Percentiles rank a stretch among this genome's conserved stretches.
Evolutionary conservation across 1,140 invertebrate genomes (phyloP).

Genomic region (Babylonia areolata): DNA sequence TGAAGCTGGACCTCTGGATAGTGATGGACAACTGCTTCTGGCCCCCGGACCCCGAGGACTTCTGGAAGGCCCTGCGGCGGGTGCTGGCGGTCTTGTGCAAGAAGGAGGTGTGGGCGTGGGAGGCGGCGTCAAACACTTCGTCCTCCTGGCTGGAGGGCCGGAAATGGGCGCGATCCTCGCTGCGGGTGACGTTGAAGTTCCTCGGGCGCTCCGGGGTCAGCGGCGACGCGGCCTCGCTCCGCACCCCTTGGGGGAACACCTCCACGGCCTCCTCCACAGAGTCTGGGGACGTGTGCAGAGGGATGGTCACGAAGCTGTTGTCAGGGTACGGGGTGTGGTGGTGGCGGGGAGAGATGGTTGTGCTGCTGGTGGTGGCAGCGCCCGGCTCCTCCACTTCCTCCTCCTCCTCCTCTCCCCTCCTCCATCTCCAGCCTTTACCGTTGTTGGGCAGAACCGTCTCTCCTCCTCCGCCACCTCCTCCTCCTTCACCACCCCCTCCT

Average conservation of each 20-base stretch:
- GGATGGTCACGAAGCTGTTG: not conserved
- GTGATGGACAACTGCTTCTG: not conserved
- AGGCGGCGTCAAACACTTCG: not conserved
- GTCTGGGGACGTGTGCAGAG: not conserved
- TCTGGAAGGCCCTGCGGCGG: constrained; percentile 5
- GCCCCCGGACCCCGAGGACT: not conserved
- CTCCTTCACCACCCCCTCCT: not conserved
- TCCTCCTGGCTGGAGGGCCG: not conserved
- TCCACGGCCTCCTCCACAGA: not conserved
- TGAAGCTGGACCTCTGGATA: not conserved
- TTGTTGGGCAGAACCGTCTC: not conserved
- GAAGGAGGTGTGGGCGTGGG: not conserved
- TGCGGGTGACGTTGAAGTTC: not conserved
- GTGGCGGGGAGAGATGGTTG: too few relatives aligned
- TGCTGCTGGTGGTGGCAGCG: not conserved
- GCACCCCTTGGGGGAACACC: not conserved
- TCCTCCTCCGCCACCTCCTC: not conserved
- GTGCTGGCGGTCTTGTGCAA: constrained; percentile 9
- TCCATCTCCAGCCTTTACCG: too few relatives aligned
- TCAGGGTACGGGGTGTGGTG: not conserved
- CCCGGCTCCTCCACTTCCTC: not conserved
- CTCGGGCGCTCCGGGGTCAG: not conserved
- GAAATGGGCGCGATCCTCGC: not conserved
- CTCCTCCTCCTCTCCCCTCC: not conserved
- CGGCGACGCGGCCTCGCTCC: not conserved